These are phyloP conservation scores for Xestoiulus laeticollis DNA, from an alignment of 2,888 invertebrate genomes.

Conservation along the genomic window DNA sequence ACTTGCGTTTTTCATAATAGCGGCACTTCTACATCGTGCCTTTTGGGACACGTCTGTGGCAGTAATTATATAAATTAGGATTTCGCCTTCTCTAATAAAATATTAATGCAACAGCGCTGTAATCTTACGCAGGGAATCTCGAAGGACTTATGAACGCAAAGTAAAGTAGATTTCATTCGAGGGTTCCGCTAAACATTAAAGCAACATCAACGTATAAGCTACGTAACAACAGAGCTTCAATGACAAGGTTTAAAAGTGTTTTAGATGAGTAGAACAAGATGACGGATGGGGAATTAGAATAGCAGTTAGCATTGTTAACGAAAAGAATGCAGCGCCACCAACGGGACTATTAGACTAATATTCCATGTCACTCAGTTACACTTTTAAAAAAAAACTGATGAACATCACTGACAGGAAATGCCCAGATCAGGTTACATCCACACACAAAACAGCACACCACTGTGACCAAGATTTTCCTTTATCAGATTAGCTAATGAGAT, in stretches of 20 bases:
- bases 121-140: conserved; percentile 29
- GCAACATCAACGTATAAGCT: neutral
- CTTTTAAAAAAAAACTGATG: no score
- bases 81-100: conserved; percentile 42
- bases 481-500: no score
- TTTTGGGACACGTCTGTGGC: neutral
- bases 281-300: neutral
- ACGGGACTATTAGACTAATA: neutral
- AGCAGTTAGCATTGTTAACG: neutral
- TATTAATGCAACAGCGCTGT: conserved; percentile 34
- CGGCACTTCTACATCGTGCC: neutral
- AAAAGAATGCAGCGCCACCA: neutral
- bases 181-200: neutral
- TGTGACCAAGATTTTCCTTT: no score
- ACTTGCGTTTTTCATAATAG: no score
- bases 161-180: neutral
- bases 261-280: neutral
- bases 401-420: no score
- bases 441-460: no score
- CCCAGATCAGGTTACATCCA: no score
- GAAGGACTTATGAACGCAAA: neutral
- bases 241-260: neutral
- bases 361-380: neutral
- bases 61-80: conserved; percentile 48
- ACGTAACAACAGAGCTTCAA: neutral